Percentiles rank a stretch among this genome's conserved stretches.
phyloP scores from a whole-genome alignment of 1,140 invertebrate genomes.

The Lordiphosa mommai region DNA sequence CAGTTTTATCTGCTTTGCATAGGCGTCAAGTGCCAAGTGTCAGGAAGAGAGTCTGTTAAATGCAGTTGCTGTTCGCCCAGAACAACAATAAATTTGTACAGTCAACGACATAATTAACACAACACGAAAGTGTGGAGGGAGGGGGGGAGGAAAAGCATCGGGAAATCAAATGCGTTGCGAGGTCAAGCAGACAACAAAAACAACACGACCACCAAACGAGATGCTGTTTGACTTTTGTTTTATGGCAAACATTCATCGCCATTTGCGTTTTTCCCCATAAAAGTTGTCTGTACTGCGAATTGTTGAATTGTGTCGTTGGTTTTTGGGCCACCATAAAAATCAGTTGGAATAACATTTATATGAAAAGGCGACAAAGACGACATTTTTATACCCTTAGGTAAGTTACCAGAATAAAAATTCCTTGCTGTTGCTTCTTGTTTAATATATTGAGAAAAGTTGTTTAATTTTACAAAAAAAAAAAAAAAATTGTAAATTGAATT shows the following conservation, averaged over 20 bases:
- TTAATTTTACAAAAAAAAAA: too few relatives aligned
- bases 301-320: conserved; percentile 11
- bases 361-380: conserved; percentile 8
- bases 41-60: neutral
- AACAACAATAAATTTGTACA: conserved; percentile 44
- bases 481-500: too few relatives aligned
- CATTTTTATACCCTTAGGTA: conserved; percentile 19
- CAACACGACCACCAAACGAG: conserved; percentile 21
- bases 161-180: conserved; percentile 32
- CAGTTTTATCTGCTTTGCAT: conserved; percentile 11
- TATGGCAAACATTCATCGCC: conserved; percentile 70
- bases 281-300: conserved; percentile 31
- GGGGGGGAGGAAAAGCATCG: neutral
- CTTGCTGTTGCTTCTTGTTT: too few relatives aligned
- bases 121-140: neutral
- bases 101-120: conserved; percentile 59
- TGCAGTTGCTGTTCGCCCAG: conserved; percentile 5
- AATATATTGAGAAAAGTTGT: too few relatives aligned
- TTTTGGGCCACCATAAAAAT: conserved; percentile 57
- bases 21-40: conserved; percentile 31
- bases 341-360: conserved; percentile 37
- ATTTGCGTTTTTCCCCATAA: conserved; percentile 67
- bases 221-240: conserved; percentile 67
- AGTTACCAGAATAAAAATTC: too few relatives aligned
- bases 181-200: conserved; percentile 27